Evolutionary conservation across 1,140 invertebrate genomes (phyloP), one percentile per base, ranked within the genome.

Genomic region (Sminthurides bifidus): DNA sequence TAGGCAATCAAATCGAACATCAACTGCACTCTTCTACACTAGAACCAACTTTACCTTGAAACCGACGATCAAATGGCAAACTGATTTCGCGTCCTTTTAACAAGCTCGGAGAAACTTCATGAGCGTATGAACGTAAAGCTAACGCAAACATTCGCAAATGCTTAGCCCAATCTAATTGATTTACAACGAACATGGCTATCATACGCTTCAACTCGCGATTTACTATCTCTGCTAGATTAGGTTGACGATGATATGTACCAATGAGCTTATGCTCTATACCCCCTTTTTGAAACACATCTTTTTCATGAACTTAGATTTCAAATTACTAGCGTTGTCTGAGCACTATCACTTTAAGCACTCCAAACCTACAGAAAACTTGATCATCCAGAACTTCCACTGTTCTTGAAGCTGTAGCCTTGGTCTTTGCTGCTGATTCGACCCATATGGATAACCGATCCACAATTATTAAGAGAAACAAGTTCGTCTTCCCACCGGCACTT

Each of bases 181-280:
- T 61, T 0, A 66, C 51, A 6, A 65, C 60, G 0, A 73, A 65
- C 12, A 67, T 67, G 1, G 71, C 68, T 0, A 75, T 58, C 61
- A 69, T 68, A 1, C 65, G 60, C 54, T 75, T 74, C 1, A 76
- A 19, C n/a, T 70, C 69, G 15, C 68, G 40, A 53, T 75, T 75
- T 5, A 68, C 68, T 27, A 72, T 52, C 58, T 75, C 73, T 0
- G 68, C 68, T 0, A 68, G 68, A 49, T 75, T 74, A 0, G 69
- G 60, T 48, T 70, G 65, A 5, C 71, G 68, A 53, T 72, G 69
- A 55, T 75, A 74, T 0, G 65, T 26, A 0, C 68, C 65, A 0
- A 61, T 64, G 17, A 63, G 67, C 4, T 19, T 26, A 24, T 60
- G 59, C 4, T 53, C 2, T 2, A 60, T 52, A 0, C 30, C 30